Base-by-base conservation (phyloP, 2,113 vertebrate genomes). In the Dendropsophus ebraccatus region DNA sequence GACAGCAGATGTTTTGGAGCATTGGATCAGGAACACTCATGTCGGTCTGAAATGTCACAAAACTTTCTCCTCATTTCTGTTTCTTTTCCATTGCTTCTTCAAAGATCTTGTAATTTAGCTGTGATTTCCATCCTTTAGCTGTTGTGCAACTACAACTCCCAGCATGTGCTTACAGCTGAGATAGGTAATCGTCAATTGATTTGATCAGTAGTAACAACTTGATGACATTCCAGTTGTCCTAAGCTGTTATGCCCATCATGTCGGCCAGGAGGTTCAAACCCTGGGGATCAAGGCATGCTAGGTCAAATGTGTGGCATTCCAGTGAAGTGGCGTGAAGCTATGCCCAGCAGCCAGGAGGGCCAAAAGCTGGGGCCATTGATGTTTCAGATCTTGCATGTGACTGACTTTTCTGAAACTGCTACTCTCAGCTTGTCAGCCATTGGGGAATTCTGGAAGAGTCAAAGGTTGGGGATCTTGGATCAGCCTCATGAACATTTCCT, bases 1-100 rank as follows among this genome's bases (percentile, higher is more conserved):
- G 83, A 77, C 52, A 76, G 72, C 83, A 84, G 83, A 84, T 84
- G 83, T 84, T 84, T 60, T 47, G 25, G 56, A 50, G n/a, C n/a
- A 75, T 81, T 45, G 58, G 32, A 47, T 62, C n/a, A 11, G n/a
- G 9, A 54, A n/a, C 65, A 65, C 62, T 80, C 13, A 4, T 45
- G 6, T 41, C 12, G n/a, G 37, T 45, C 23, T 81, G 23, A 47
- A 14, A 81, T 62, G 14, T 62, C 41, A 28, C n/a, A 19, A 17
- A 17, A 25, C 16, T 80, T 81, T 65, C 16, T 45, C 35, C 13
- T 80, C 25, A 65, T 28, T 41, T 54, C 16, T 25, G 14, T 35
- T 58, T 56, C 12, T n/a, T 21, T 79, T 41, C 32, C 5, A 69
- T 69, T 69, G 32, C 30, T 69, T 35, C 5, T 30, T 23, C 41